Conservation (phyloP, 2,797 vertebrate species). For the Eupleurogrammus muticus region DNA sequence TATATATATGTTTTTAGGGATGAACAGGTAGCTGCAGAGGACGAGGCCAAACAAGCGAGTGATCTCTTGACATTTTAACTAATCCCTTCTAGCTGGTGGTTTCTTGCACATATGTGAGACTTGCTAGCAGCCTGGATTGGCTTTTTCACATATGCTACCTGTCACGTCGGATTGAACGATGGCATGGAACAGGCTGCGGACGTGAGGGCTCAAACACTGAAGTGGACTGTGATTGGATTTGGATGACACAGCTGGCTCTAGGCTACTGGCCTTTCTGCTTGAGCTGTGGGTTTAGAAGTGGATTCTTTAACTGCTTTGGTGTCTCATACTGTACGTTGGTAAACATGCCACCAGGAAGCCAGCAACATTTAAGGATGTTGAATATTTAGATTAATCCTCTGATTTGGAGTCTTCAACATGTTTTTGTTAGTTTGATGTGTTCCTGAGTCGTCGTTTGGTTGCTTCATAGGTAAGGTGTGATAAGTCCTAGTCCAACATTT, state of each 20-base stretch:
- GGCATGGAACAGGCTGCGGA: conserved; percentile 76
- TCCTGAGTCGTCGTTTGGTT: conserved; percentile 12
- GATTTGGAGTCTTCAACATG: conserved; percentile 7
- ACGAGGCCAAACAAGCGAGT: conserved; percentile 71
- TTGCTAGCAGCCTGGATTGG: conserved; percentile 95
- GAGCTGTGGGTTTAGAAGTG: conserved; percentile 71
- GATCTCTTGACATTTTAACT: conserved; percentile 97
- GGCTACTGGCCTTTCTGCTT: conserved; percentile 85
- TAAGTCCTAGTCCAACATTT: conserved; percentile 65
- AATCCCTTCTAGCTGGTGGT: conserved; percentile 93
- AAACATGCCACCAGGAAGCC: conserved; percentile 55
- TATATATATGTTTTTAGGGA: conserved; percentile 93
- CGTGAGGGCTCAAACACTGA: conserved; percentile 83
- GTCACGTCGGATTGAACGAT: conserved; percentile 90
- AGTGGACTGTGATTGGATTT: conserved; percentile 89
- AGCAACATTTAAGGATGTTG: conserved; percentile 35
- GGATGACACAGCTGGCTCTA: conserved; percentile 81
- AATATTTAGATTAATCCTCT: neutral
- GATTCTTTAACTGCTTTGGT: conserved; percentile 78
- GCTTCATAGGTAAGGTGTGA: conserved; percentile 38
- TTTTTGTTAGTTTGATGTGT: neutral
- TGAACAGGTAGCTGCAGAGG: conserved; percentile 91
- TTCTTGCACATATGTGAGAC: conserved; percentile 90
- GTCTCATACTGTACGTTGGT: conserved; percentile 66
- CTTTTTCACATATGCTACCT: conserved; percentile 98